phyloP scores from a whole-genome alignment of 2,113 vertebrate genomes.

The Poicephalus gulielmi region DNA sequence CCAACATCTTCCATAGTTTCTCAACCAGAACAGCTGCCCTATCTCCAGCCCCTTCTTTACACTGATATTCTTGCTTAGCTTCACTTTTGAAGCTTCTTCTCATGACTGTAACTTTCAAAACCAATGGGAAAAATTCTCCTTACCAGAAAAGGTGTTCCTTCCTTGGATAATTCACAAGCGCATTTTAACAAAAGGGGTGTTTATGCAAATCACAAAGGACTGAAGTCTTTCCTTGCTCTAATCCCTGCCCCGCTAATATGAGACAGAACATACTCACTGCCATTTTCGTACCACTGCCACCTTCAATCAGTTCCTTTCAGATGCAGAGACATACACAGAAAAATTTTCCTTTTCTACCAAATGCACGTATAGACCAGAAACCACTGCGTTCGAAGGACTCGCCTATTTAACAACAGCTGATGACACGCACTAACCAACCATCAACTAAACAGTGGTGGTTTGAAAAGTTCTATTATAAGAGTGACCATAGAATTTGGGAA shows the following conservation, averaged over 20 bases:
- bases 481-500: not conserved
- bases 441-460: not conserved
- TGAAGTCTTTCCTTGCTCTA: not conserved
- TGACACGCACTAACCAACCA: not conserved
- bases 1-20: not conserved
- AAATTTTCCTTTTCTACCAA: not conserved
- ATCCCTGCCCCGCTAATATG: not conserved
- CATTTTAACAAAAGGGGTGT: not conserved
- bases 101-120: not conserved
- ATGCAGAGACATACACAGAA: not conserved
- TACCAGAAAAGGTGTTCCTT: not conserved
- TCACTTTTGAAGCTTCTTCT: not conserved
- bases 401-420: not conserved
- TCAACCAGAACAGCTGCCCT: not conserved
- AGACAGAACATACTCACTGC: not conserved
- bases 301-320: not conserved
- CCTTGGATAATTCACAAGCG: not conserved
- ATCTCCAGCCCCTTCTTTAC: not conserved
- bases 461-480: not conserved
- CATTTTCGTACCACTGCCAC: not conserved
- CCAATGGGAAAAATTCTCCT: not conserved
- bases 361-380: not conserved
- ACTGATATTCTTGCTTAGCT: not conserved
- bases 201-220: not conserved
- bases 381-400: not conserved